Percentiles rank a stretch among this genome's conserved stretches.
Evolutionary conservation across 2,113 vertebrate genomes (phyloP).

Genomic region (Haplochromis vanheusdeni): DNA sequence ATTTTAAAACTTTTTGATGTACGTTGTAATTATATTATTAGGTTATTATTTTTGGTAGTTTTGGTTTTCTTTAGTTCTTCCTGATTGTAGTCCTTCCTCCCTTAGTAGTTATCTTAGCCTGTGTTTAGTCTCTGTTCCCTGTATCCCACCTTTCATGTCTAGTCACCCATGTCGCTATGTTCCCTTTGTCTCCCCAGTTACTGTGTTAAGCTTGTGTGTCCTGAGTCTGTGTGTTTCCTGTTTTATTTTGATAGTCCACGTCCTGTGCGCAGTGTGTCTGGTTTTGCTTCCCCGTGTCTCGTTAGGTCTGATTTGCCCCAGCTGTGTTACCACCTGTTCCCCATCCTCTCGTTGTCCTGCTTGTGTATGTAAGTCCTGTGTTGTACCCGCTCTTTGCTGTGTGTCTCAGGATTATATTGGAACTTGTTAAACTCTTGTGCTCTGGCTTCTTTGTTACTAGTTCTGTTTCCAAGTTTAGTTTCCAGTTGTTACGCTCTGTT

Average conservation of each 20-base stretch:
- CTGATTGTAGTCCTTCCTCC: neutral
- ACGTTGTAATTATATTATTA: neutral
- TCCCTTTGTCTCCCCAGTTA: neutral
- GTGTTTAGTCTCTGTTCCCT: neutral
- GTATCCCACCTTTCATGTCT: neutral
- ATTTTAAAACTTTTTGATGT: neutral
- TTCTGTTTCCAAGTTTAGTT: neutral
- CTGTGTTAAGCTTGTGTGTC: neutral
- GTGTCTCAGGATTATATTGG: neutral
- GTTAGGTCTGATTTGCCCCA: neutral
- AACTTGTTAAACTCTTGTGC: rapidly evolving
- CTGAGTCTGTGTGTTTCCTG: neutral
- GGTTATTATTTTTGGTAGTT: neutral
- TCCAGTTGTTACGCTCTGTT: neutral
- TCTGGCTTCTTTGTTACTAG: neutral
- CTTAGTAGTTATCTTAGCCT: neutral
- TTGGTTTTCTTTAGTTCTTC: neutral
- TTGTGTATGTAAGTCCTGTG: neutral
- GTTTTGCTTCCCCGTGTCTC: neutral
- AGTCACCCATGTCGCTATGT: neutral
- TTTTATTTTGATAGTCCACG: neutral
- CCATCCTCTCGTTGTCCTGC: neutral
- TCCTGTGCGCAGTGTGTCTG: neutral
- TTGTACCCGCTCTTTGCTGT: rapidly evolving
- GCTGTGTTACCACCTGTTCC: neutral